Conservation (phyloP, 2,888 invertebrate species). For the Metallyticus violacea region DNA sequence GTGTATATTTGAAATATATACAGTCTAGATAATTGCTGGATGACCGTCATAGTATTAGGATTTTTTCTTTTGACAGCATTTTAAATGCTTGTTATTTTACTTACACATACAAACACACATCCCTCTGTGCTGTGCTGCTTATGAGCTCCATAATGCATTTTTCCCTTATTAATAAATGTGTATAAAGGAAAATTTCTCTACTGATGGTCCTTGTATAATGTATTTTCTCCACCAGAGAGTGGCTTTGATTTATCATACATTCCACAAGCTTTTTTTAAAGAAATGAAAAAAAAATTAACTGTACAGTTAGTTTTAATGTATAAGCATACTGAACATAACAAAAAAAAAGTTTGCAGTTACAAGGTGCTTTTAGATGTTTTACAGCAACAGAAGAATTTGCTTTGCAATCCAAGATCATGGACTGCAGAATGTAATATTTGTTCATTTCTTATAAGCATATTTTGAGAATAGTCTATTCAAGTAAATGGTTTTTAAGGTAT, state of each 20-base stretch:
- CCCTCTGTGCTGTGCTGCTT: not conserved
- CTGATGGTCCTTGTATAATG: not conserved
- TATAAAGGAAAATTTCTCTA: too few species aligned
- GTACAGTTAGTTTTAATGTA: not conserved
- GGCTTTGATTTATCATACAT: not conserved
- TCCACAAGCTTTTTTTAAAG: not conserved
- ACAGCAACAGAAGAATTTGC: not conserved
- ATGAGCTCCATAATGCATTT: not conserved
- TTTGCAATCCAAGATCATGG: too few species aligned
- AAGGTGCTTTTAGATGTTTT: not conserved
- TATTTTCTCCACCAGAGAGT: not conserved
- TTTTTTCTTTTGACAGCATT: not conserved
- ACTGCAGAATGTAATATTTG: too few species aligned
- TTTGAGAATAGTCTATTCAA: too few species aligned
- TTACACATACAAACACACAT: not conserved
- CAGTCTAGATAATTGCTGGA: not conserved
- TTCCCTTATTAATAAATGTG: not conserved
- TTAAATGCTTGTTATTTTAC: not conserved
- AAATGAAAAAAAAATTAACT: not conserved
- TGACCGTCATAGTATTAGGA: not conserved
- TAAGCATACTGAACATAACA: not conserved
- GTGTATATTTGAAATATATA: too few species aligned
- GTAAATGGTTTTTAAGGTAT: too few species aligned
- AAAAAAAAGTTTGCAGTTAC: not conserved
- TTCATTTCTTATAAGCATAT: too few species aligned